Evolutionary conservation across 2,113 vertebrate genomes (phyloP).

Genomic region (Lamprologus sp.): DNA sequence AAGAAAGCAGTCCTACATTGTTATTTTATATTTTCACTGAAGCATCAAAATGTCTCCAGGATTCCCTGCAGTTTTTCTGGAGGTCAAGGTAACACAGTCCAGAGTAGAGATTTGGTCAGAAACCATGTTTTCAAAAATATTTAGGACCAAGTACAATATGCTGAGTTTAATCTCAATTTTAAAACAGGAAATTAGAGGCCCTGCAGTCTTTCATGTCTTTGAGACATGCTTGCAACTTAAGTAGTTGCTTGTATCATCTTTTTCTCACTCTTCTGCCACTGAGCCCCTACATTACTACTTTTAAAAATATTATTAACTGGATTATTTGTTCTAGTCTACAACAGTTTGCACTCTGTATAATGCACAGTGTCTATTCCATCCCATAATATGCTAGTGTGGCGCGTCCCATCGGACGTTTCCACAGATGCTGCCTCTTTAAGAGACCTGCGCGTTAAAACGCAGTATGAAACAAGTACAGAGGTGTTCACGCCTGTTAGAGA

Average conservation of each 20-base stretch:
- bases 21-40: not conserved
- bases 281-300: not conserved
- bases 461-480: not conserved
- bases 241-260: not conserved
- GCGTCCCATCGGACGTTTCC: not conserved
- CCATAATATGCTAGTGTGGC: not conserved
- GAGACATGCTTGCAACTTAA: not conserved
- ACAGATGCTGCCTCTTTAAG: conserved; percentile 55
- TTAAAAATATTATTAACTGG: not conserved
- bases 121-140: not conserved
- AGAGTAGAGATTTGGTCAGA: not conserved
- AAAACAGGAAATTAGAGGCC: not conserved
- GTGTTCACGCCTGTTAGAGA: not conserved
- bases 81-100: not conserved
- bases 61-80: not conserved
- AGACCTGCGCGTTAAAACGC: conserved; percentile 8
- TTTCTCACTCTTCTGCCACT: not conserved
- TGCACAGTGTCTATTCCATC: not conserved
- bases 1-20: not conserved
- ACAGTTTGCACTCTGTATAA: not conserved
- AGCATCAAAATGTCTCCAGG: not conserved
- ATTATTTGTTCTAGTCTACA: not conserved
- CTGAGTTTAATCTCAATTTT: not conserved
- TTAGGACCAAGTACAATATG: not conserved
- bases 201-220: not conserved